phyloP scores from a whole-genome alignment of 2,797 vertebrate species.

The Sciurus vulgaris region DNA sequence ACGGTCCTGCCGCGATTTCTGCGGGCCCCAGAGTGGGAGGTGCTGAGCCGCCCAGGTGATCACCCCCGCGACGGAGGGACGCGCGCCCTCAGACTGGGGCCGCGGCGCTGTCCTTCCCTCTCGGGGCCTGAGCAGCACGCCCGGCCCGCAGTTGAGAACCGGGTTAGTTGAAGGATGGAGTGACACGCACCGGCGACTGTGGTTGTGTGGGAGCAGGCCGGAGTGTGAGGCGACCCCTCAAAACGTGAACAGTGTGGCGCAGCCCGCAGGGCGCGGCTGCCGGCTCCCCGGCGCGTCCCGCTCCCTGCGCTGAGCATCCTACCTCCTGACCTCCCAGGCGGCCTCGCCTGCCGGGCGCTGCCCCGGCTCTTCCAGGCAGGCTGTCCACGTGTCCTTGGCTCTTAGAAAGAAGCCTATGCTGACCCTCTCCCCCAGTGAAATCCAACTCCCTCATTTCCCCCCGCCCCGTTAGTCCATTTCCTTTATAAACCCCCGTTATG shows the following conservation, averaged over 20 bases:
- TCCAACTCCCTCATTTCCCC: not conserved
- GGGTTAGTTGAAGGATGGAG: not conserved
- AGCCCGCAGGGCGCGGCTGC: not conserved
- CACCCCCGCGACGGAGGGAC: not conserved
- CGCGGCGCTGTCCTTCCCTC: not conserved
- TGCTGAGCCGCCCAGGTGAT: constrained; percentile 89
- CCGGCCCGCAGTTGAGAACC: not conserved
- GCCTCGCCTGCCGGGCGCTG: too few relatives aligned
- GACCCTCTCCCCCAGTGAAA: not conserved
- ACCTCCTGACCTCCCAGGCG: not conserved
- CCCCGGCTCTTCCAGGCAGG: fast-evolving
- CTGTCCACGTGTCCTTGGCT: fast-evolving
- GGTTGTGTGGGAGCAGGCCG: not conserved
- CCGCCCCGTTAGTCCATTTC: too few relatives aligned
- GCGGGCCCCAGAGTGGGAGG: constrained; percentile 89
- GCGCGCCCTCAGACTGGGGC: too few relatives aligned
- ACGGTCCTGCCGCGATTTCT: constrained; percentile 90
- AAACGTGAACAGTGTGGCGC: fast-evolving
- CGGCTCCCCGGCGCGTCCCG: too few relatives aligned
- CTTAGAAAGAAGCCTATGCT: not conserved
- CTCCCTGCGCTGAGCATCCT: not conserved
- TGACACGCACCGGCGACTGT: fast-evolving
- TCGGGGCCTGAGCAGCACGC: not conserved
- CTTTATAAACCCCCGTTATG: not conserved
- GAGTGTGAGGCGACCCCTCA: not conserved